Conservation (phyloP, 1,140 invertebrate genomes). For the Rhopalosiphum maidis region DNA sequence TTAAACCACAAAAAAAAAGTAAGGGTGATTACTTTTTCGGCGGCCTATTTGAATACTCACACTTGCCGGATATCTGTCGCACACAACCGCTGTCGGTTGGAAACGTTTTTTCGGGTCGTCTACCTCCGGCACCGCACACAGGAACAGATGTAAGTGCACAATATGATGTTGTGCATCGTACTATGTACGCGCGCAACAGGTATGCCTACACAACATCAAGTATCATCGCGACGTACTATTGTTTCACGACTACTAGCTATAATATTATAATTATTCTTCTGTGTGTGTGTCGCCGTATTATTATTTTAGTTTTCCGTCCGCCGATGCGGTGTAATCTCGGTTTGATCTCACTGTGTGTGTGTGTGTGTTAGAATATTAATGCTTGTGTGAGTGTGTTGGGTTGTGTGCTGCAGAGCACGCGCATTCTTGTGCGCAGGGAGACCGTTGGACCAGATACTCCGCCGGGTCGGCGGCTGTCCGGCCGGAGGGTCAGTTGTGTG, state of each 20-base stretch:
- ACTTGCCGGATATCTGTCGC: not conserved
- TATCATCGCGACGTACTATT: not conserved
- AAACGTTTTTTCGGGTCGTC: constrained; percentile 38
- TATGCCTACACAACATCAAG: not conserved
- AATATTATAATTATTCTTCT: constrained; percentile 21
- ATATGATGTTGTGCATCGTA: not conserved
- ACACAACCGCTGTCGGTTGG: not conserved
- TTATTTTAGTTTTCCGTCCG: not conserved
- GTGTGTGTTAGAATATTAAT: not conserved
- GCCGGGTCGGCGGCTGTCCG: not conserved
- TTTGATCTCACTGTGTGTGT: not conserved
- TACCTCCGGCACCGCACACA: not conserved
- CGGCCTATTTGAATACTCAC: not conserved
- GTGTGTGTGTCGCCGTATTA: not conserved
- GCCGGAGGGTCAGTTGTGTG: constrained; percentile 14
- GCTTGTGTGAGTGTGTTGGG: not conserved
- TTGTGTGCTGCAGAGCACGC: not conserved
- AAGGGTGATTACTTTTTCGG: constrained; percentile 1
- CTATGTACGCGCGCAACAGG: not conserved
- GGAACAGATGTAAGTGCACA: not conserved
- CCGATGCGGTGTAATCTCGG: not conserved
- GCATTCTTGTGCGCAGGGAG: not conserved
- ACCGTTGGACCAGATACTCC: not conserved
- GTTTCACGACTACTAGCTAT: not conserved
- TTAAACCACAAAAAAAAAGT: not conserved